These are phyloP conservation scores for Nannoperca australis DNA, from an alignment of 2,797 vertebrate genomes.

Conservation along the genomic window DNA sequence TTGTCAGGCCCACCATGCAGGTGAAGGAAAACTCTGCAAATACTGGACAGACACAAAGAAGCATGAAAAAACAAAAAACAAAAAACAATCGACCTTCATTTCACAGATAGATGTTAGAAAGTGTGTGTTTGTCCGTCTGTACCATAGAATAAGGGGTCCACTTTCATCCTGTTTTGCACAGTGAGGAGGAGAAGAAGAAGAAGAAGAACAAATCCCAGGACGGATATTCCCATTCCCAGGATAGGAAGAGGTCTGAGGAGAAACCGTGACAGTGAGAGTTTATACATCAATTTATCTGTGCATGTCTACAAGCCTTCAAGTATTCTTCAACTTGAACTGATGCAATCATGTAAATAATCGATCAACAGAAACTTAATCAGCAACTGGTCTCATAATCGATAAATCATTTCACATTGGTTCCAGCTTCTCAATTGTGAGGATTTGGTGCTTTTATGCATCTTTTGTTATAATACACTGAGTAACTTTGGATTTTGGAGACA, in stretches of 20 bases:
- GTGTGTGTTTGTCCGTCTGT: slow-evolving; percentile 24
- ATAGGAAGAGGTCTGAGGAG: slow-evolving; percentile 77
- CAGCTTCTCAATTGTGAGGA: neutral
- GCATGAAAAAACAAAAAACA: neutral
- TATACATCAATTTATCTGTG: neutral
- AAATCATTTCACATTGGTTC: neutral
- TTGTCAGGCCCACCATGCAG: slow-evolving; percentile 85
- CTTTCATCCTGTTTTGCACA: slow-evolving; percentile 66
- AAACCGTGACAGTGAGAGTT: neutral
- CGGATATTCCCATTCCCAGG: slow-evolving; percentile 70
- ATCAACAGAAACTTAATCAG: neutral
- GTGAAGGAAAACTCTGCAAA: slow-evolving; percentile 89
- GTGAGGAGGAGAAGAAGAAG: slow-evolving; percentile 49
- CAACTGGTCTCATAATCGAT: neutral
- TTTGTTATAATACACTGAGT: neutral
- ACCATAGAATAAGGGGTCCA: slow-evolving; percentile 91
- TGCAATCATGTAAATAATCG: neutral
- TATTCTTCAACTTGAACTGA: neutral
- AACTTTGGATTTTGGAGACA: neutral
- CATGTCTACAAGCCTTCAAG: neutral
- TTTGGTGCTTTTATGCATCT: neutral
- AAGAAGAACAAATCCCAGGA: slow-evolving; percentile 76
- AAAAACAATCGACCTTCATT: neutral
- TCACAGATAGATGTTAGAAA: no score
- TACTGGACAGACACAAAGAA: slow-evolving; percentile 78